These are phyloP conservation scores for Anguilla obscura DNA, from an alignment of 2,797 vertebrate genomes.

Conservation along the genomic window DNA sequence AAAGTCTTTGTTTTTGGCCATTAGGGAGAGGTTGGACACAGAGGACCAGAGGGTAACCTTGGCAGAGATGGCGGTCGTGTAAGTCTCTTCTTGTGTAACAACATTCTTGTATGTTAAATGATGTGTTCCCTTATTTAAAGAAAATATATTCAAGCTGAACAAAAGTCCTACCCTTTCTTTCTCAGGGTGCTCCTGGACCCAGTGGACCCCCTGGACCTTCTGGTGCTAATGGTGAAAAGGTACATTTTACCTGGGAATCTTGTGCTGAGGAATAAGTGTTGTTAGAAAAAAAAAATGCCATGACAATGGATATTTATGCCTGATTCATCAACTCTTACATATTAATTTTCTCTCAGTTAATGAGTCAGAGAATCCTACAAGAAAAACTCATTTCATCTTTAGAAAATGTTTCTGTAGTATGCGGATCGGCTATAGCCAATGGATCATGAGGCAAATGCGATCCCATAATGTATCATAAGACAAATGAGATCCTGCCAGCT, in stretches of 20 bases:
- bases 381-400: not conserved
- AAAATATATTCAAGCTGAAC: not conserved
- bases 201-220: constrained; percentile 92
- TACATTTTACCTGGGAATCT: not conserved
- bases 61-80: constrained; percentile 95
- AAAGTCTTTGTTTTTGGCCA: constrained; percentile 27
- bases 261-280: not conserved
- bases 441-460: too few relatives aligned
- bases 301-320: not conserved
- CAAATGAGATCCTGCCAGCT: too few relatives aligned
- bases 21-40: constrained; percentile 88
- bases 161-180: constrained; percentile 12
- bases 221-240: constrained; percentile 94
- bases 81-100: constrained; percentile 58
- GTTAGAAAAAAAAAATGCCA: not conserved
- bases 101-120: not conserved
- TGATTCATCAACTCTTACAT: not conserved
- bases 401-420: too few relatives aligned
- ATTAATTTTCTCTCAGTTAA: not conserved
- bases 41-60: constrained; percentile 82
- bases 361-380: not conserved
- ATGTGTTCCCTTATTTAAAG: not conserved
- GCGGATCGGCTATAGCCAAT: too few relatives aligned
- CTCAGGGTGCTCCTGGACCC: constrained; percentile 87
- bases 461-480: too few relatives aligned